A percentile compares a stretch with the other conserved stretches of the same genome.
These are phyloP conservation scores for Melanaphis sacchari DNA, from an alignment of 1,140 invertebrate genomes.

Conservation along the genomic window DNA sequence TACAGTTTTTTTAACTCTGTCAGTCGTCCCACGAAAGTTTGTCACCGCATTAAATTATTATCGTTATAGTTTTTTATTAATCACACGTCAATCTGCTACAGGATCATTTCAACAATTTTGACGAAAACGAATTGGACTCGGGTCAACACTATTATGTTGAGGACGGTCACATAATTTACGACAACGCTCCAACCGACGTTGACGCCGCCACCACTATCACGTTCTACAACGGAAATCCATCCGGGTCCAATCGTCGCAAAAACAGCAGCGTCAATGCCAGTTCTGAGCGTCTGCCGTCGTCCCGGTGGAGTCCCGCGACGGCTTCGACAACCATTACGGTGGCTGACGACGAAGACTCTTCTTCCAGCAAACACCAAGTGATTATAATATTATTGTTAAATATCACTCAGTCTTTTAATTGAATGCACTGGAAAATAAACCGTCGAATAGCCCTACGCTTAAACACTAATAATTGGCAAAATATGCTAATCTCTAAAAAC, in stretches of 20 bases:
- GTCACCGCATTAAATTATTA: too few relatives aligned
- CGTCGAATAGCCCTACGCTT: background rate
- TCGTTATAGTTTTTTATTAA: background rate
- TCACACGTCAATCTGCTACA: background rate
- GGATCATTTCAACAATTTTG: slow-evolving; percentile 22
- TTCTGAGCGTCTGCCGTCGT: background rate
- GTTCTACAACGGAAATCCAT: background rate
- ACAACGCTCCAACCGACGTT: background rate
- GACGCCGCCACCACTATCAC: background rate
- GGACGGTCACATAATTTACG: slow-evolving; percentile 28
- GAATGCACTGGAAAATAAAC: background rate
- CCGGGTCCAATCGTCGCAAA: background rate
- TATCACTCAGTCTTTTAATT: background rate
- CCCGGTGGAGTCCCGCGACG: slow-evolving; percentile 46
- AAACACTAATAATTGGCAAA: background rate
- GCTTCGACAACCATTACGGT: background rate
- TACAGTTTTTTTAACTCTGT: background rate
- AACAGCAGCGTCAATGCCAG: background rate
- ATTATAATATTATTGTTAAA: background rate
- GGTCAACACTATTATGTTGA: slow-evolving; percentile 9
- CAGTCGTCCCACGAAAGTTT: background rate
- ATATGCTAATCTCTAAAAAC: background rate
- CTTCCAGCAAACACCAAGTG: slow-evolving; percentile 30
- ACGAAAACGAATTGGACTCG: background rate
- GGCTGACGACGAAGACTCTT: background rate